These are phyloP conservation scores for Torymus tubicola DNA, from an alignment of 2,888 invertebrate genomes.

Conservation along the genomic window DNA sequence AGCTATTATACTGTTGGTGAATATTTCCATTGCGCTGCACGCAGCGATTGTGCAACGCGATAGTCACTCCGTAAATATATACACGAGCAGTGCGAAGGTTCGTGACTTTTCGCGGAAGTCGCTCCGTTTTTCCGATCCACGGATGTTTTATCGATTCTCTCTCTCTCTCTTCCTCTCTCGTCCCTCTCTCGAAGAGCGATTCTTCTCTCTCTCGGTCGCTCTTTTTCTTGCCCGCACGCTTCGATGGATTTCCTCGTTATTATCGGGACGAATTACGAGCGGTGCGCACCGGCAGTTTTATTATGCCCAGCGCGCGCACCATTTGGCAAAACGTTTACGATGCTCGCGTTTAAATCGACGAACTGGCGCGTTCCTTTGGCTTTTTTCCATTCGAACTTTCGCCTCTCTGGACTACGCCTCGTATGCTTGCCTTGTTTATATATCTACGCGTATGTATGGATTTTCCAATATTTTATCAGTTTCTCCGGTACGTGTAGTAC, in stretches of 20 bases:
- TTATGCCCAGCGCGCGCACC: neutral
- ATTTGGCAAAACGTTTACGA: conserved; percentile 28
- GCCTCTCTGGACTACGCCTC: conserved; percentile 22
- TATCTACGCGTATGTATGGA: neutral
- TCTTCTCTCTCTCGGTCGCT: neutral
- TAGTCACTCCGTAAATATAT: neutral
- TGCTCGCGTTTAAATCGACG: neutral
- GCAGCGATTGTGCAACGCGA: conserved; percentile 37
- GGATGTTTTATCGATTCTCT: conserved; percentile 25
- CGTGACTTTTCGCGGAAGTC: conserved; percentile 47
- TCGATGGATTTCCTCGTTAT: conserved; percentile 31
- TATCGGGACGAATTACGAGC: conserved; percentile 40
- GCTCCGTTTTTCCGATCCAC: conserved; percentile 22
- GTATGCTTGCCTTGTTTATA: neutral
- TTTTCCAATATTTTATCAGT: conserved; percentile 7
- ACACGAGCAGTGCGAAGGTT: neutral
- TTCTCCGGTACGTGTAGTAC: neutral
- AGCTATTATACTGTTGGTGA: neutral
- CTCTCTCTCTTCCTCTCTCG: neutral
- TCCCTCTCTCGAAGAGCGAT: neutral
- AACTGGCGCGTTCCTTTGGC: neutral
- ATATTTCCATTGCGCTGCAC: conserved; percentile 9
- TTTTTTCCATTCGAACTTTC: conserved; percentile 17
- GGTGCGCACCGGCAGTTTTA: conserved; percentile 19
- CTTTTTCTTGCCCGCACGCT: neutral